Conservation (phyloP, 2,113 vertebrate species). For the Varanus salvator region DNA sequence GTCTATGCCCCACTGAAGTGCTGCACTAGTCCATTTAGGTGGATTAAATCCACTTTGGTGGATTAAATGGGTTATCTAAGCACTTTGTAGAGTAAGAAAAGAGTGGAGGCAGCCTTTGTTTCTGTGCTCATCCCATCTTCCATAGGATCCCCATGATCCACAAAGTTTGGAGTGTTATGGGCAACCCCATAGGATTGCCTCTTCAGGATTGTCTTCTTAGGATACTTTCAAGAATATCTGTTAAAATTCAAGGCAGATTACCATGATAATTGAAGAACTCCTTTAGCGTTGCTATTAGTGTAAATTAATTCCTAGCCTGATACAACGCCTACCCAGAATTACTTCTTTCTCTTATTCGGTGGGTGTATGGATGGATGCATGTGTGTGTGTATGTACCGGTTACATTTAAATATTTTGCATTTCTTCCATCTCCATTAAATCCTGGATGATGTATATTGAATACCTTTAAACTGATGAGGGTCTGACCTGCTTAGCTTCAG, state of each 20-base stretch:
- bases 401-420: background rate
- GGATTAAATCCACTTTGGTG: no score
- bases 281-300: background rate
- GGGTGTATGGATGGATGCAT: no score
- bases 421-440: background rate
- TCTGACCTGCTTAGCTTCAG: slow-evolving; percentile 23
- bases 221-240: background rate
- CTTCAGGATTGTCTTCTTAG: background rate
- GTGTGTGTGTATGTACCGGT: no score
- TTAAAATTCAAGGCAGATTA: background rate
- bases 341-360: background rate
- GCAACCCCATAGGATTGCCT: no score
- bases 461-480: background rate
- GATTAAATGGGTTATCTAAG: no score
- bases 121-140: no score
- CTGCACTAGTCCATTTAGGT: no score
- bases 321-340: background rate
- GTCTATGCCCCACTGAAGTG: no score
- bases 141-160: no score
- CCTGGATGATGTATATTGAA: background rate
- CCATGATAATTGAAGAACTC: background rate
- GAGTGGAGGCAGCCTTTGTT: no score
- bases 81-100: no score
- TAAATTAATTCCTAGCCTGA: background rate
- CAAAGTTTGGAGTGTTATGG: no score